A percentile compares a stretch with the other conserved stretches of the same genome.
Conservation (phyloP, 2,888 invertebrate species). For the Agrochola lota region DNA sequence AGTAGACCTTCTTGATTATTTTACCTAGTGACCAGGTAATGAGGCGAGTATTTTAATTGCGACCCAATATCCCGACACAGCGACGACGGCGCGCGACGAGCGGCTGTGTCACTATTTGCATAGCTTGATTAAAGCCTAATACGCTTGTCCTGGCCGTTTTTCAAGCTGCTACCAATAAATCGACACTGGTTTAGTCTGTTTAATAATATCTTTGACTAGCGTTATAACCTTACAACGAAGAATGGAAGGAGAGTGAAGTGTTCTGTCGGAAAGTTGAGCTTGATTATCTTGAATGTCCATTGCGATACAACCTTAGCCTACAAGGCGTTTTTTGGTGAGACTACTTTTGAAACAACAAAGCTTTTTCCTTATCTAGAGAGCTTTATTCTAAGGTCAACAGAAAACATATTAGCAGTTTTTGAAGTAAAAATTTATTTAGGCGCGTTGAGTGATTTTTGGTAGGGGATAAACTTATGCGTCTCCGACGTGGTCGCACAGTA, state of each 20-base stretch:
- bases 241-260: not conserved
- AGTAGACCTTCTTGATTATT: slow-evolving; percentile 20
- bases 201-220: slow-evolving; percentile 29
- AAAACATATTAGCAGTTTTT: not conserved
- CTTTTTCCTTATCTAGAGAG: slow-evolving; percentile 16
- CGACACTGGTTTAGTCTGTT: slow-evolving; percentile 22
- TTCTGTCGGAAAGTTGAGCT: not conserved
- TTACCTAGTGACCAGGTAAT: slow-evolving; percentile 39
- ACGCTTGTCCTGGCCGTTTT: slow-evolving; percentile 58
- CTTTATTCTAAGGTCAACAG: slow-evolving; percentile 1
- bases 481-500: no score
- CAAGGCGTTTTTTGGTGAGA: not conserved
- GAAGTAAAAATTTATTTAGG: no score
- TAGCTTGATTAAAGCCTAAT: slow-evolving; percentile 68
- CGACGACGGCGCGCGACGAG: slow-evolving; percentile 34
- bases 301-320: slow-evolving; percentile 8
- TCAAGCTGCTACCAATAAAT: slow-evolving; percentile 44
- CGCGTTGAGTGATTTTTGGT: no score
- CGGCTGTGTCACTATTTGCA: slow-evolving; percentile 68
- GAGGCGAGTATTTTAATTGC: slow-evolving; percentile 72
- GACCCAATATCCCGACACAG: slow-evolving; percentile 67
- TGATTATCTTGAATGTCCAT: not conserved
- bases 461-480: no score
- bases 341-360: slow-evolving; percentile 11
- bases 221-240: not conserved